Percentiles rank a stretch among this genome's conserved stretches.
Conservation (phyloP, 2,797 vertebrate genomes). For the Mus spretus region DNA sequence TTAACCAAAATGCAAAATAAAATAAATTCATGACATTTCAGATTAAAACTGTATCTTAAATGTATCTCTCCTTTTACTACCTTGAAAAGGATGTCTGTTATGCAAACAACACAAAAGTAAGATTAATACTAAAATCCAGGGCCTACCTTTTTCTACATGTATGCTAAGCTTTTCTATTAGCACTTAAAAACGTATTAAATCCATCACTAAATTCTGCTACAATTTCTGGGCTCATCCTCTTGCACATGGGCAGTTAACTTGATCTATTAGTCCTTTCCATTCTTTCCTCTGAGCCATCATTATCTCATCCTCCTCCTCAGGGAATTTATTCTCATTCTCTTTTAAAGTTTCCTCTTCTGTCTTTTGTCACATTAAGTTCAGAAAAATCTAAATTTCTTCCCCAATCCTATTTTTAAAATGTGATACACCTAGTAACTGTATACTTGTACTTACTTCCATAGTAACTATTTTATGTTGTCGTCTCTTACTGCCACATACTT, state of each 20-base stretch:
- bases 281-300: conserved; percentile 57
- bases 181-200: conserved; percentile 64
- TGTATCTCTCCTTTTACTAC: not conserved
- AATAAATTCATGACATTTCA: not conserved
- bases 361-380: conserved; percentile 73
- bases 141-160: not conserved
- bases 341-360: conserved; percentile 71
- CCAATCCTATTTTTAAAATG: conserved; percentile 46
- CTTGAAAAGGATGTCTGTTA: not conserved
- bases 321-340: conserved; percentile 73
- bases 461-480: not conserved
- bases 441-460: conserved; percentile 45
- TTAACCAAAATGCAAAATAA: not conserved
- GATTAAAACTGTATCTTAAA: not conserved
- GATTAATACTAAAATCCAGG: conserved; percentile 11
- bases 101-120: conserved; percentile 3
- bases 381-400: conserved; percentile 9
- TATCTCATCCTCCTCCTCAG: conserved; percentile 51
- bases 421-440: not conserved
- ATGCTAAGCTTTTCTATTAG: conserved; percentile 51
- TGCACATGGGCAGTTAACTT: conserved; percentile 73
- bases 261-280: conserved; percentile 56
- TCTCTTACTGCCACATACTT: not conserved
- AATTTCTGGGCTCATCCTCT: conserved; percentile 38
- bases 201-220: conserved; percentile 26